Evolutionary conservation across 2,888 invertebrate species (phyloP), one percentile per base, ranked within the genome.

Genomic region (Orthosia gothica): DNA sequence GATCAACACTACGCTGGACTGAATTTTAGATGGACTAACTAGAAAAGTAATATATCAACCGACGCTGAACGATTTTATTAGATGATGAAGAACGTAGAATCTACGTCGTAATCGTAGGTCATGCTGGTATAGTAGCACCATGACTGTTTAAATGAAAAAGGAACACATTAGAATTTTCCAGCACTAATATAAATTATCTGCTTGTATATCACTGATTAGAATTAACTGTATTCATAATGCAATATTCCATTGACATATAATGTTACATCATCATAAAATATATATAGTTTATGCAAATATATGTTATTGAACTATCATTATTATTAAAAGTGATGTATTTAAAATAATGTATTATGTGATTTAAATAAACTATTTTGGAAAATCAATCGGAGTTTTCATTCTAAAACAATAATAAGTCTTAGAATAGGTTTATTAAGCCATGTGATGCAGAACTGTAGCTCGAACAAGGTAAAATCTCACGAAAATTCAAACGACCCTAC

Each of bases 311-410:
- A 67, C 71, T 84, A 76, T 79, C 69, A 78, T 79, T 73, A 82
- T 65, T 72, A 82, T 76, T 79, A 76, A 81, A 77, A 79, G 64
- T 85, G 80, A 87, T 87, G 81, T 81, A 87, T 83, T 83, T 83
- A 84, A 84, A 81, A 81, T 83, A 87, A 86, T 79, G 81, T 82
- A 75, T 79, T 87, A 91, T 86, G 88, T 90, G 90, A 91, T 89
- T 83, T 86, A 88, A 91, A 92, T 91, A 91, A 91, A 89, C 77
- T 86, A 85, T 87, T 87, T 89, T 88, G 70, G 74, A 80, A 83
- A 83, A 79, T 70, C 62, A 69, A 50, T 12, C 54, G 11, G 66
- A 7, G 12, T 72, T 59, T 71, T 40, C 40, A 9, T 55, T 26
- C 61, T 32, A 71, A 76, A 78, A 87, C 87, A 87, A 83, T 52